These are phyloP conservation scores for Donacobius atricapilla DNA, from an alignment of 2,113 vertebrate species.

Conservation along the genomic window DNA sequence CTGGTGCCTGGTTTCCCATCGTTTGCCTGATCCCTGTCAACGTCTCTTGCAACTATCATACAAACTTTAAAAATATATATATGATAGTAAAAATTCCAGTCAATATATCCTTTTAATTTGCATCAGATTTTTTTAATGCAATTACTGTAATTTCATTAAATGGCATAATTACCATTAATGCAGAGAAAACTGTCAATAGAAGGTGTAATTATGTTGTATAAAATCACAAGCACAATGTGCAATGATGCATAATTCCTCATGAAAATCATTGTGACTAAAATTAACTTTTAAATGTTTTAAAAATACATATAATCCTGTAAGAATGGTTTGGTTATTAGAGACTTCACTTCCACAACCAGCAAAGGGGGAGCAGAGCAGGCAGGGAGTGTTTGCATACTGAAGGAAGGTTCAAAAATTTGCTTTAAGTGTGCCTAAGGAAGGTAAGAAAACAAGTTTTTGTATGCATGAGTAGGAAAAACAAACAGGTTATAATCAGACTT, in stretches of 20 bases:
- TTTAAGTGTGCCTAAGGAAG: not conserved
- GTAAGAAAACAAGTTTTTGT: not conserved
- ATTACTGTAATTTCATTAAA: constrained; percentile 81
- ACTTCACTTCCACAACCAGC: not conserved
- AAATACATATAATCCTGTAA: constrained; percentile 25
- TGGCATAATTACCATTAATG: constrained; percentile 78
- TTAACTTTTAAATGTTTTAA: constrained; percentile 65
- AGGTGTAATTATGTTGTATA: constrained; percentile 75
- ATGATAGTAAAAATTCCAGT: not conserved
- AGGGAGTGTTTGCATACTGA: not conserved
- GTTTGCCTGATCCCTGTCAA: not conserved
- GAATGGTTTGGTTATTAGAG: constrained; percentile 3
- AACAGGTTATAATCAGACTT: not conserved
- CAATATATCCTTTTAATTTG: constrained; percentile 63
- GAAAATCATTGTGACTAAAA: constrained; percentile 62
- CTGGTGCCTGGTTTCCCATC: not conserved
- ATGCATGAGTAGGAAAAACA: not conserved
- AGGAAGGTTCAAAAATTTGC: not conserved
- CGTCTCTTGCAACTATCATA: not conserved
- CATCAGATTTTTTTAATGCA: constrained; percentile 71
- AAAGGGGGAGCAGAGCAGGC: not conserved
- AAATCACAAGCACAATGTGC: constrained; percentile 69
- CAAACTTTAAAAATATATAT: not conserved
- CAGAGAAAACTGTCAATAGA: constrained; percentile 76
- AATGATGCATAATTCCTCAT: constrained; percentile 71